Evolutionary conservation across 2,797 vertebrate genomes (phyloP), one percentile per base, ranked within the genome.

Genomic region (Siniperca obscura): DNA sequence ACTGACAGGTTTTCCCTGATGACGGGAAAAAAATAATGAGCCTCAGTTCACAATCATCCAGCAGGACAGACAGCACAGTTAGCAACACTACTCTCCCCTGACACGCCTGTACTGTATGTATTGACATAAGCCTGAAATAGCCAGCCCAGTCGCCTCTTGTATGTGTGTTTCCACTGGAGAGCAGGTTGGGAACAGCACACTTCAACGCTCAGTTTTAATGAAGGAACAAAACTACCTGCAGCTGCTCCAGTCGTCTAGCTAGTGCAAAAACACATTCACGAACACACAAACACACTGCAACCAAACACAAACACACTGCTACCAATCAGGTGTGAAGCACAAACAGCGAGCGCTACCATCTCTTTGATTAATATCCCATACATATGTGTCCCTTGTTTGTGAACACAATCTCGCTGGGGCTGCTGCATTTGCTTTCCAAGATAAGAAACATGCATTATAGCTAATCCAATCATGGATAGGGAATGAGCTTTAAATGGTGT

Each of bases 1-100:
- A 98, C 95, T 0, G 98, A 98, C 90, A 99, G 96, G 94, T 99
- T 98, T 88, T 99, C 97, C 98, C 98, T 99, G 85, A 59, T 65
- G 73, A 87, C 38, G 71, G 61, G 68, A 86, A 67, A 57, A 85
- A 85, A 87, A 86, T 65, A 78, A 86, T 25, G 25, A 89, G 74
- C 42, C 64, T 87, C 56, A 70, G 57, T 71, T 83, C 75, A 71
- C 64, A 67, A 70, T 68, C 66, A 80, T 78, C 57, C 71, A 61
- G 60, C 53, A 81, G 66, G 10, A 80, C 48, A n/a, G 55, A 81
- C 78, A 50, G 64, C 67, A 74, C 36, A 62, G 72, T 76, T 82
- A 81, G 88, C 74, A 55, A 69, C 65, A 64, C 56, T 40, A 25
- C 65, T 53, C 73, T 82, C 72, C 55, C 60, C 78, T 60, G 72